Evolutionary conservation across 1,140 invertebrate genomes (phyloP).

Genomic region (Metaphire vulgaris): DNA sequence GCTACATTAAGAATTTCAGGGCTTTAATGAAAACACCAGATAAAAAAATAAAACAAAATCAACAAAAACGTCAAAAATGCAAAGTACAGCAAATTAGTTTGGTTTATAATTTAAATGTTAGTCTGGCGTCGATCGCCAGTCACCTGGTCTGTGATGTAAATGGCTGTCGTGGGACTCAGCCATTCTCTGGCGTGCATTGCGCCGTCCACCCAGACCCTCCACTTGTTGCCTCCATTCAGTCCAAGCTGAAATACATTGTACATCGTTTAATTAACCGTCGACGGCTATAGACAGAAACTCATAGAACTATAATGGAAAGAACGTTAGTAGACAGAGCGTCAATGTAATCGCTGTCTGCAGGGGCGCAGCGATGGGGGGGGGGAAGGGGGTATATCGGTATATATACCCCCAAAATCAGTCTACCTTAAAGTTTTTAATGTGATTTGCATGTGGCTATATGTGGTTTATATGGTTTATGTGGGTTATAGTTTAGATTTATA

Average conservation of each 20-base stretch:
- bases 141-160: constrained; percentile 36
- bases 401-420: not conserved
- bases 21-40: no score
- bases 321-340: not conserved
- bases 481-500: not conserved
- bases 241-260: not conserved
- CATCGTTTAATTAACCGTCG: no score
- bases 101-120: no score
- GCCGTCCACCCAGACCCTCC: constrained; percentile 29
- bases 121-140: no score
- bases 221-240: not conserved
- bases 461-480: not conserved
- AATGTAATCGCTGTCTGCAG: not conserved
- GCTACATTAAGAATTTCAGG: no score
- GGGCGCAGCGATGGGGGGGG: not conserved
- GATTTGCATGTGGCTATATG: not conserved
- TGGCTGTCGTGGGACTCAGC: constrained; percentile 35
- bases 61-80: no score
- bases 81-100: no score
- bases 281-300: no score
- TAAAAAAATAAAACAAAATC: no score
- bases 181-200: constrained; percentile 38
- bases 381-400: not conserved
- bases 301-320: not conserved
- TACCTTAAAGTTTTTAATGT: not conserved